Evolutionary conservation across 2,888 invertebrate species (phyloP).

Genomic region (Leuctra nigra): DNA sequence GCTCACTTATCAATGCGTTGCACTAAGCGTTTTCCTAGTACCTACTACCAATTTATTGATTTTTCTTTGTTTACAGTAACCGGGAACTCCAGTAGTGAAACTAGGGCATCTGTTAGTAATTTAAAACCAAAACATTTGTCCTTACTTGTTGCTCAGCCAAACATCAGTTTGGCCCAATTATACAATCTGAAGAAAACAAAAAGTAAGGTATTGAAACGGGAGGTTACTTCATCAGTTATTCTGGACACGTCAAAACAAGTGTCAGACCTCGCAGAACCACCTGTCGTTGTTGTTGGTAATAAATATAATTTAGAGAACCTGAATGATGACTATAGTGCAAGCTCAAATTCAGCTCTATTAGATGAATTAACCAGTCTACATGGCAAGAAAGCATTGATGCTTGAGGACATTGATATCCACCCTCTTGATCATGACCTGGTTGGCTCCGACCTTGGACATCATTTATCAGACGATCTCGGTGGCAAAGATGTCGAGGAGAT

Average conservation of each 20-base stretch:
- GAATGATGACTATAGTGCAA: not conserved
- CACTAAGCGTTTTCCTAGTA: not conserved
- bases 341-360: not conserved
- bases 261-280: conserved; percentile 31
- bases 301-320: conserved; percentile 32
- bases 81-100: conserved; percentile 53
- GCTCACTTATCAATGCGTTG: no score
- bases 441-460: not conserved
- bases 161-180: conserved; percentile 50
- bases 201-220: conserved; percentile 16
- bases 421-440: not conserved
- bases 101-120: conserved; percentile 59
- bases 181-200: conserved; percentile 46
- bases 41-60: no score
- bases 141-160: conserved; percentile 52
- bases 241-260: conserved; percentile 15
- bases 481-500: conserved; percentile 19
- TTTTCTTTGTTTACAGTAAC: conserved; percentile 54
- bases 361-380: not conserved
- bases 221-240: not conserved
- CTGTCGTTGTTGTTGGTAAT: conserved; percentile 44
- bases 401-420: not conserved
- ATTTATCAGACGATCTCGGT: not conserved
- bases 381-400: not conserved
- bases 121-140: conserved; percentile 60